Base-by-base conservation (phyloP, 2,888 invertebrate genomes). In the Ditula angustiorana region DNA sequence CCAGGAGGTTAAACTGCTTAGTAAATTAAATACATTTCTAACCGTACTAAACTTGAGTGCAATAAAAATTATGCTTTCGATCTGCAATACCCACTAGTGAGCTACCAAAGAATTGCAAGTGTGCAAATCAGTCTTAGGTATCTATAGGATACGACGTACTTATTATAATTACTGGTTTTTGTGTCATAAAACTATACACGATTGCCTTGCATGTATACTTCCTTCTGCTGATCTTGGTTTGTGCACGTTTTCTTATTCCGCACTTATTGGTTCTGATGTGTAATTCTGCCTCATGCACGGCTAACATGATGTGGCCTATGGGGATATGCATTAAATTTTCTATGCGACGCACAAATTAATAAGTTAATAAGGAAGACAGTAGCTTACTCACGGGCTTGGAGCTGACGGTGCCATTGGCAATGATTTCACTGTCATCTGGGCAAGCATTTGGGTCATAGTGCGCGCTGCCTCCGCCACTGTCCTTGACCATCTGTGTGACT, bases 401-500 rank as follows among this genome's bases (percentile, higher is more conserved):
- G 61, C 80, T 81, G 61, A 82, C 77, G n/a, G 90, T 90, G 1
- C 85, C 87, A 71, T 92, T 91, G 0, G 70, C 77, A 10, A 88
- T 72, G 2, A 85, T 74, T 47, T 82, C 82, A 55, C 81, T 84
- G 1, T 90, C 90, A 63, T 87, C 88, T 0, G 90, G 90, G 67
- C 93, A 93, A 0, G 92, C 90, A 60, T 88, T 74, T 0, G 88
- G 88, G 70, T 90, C 89, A 57, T 67, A 81, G 66, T 87, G 82
- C 0, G 76, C 71, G n/a, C 79, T 75, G 21, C 83, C 71, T 76
- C 81, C 87, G 85, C 85, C 85, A 10, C 84, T 86, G 59, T 85
- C 88, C 73, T 88, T 86, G 8, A 95, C 95, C 94, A 96, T 95
- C 75, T 95, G 94, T 0, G 95, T 96, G 66, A 96, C 95, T 3